Base-by-base conservation (phyloP, 2,888 invertebrate species). In the Drosophila pseudotalamancana region DNA sequence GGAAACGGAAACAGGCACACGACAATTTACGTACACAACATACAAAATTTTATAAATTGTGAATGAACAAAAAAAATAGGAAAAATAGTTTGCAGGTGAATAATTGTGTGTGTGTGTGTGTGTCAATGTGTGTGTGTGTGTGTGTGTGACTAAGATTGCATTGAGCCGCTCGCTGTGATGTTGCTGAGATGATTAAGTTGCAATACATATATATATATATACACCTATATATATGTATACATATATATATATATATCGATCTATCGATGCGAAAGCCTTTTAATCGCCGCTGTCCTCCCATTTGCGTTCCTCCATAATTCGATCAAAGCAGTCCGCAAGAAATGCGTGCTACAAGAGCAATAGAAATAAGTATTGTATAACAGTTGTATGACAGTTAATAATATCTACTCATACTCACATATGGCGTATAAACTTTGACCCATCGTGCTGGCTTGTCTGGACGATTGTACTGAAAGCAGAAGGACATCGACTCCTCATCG, bases 401-500 rank as follows among this genome's bases (percentile, higher is more conserved):
- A n/a, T 42, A 23, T 42, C 11, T 9, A 27, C 4, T 42, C n/a
- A 12, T 43, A 94, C 95, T 95, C 93, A 97, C 97, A 93, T 97
- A 97, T 91, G 95, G 96, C 77, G 97, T 96, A 90, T 95, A 96
- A 84, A 97, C 95, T 93, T 96, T 96, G 69, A 97, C 94, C 94
- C 96, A 95, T 90, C 97, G 93, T 4, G 96, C 94, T 78, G 95
- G 95, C 89, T 96, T 96, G 85, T 96, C 96, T 74, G 93, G 92
- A 86, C 96, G 93, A 87, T 94, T 94, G 92, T 98, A 98, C 79
- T 97, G 95, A 91, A 99, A 95, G 88, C 96, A 95, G 91, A 97
- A 96, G 18, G 97, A 96, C 94, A 97, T 97, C 18, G 96, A 97
- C 86, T 97, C 98, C 90, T 98, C 98, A 91, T 98, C 98, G 3